Percentiles rank a stretch among this genome's conserved stretches.
Conservation (phyloP, 1,140 invertebrate species). For the Drosophila simulans region DNA sequence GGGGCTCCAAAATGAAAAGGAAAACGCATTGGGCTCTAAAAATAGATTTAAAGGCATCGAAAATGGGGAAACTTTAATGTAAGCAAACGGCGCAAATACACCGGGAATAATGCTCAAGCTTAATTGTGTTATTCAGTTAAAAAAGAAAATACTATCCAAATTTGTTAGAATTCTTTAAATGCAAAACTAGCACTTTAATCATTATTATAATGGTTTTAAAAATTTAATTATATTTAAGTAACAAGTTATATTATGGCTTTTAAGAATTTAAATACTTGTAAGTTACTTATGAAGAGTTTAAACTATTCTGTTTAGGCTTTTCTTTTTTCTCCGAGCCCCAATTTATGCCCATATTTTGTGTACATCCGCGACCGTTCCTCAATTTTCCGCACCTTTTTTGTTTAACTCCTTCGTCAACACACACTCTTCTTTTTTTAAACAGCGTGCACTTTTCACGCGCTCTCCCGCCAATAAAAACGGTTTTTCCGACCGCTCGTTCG, state of each 20-base stretch:
- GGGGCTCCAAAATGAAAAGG: constrained; percentile 32
- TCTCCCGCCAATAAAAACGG: constrained; percentile 16
- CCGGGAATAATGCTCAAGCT: neutral
- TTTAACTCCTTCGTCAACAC: constrained; percentile 10
- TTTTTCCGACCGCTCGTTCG: neutral
- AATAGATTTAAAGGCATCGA: constrained; percentile 51
- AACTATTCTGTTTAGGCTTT: neutral
- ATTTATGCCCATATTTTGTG: constrained; percentile 8
- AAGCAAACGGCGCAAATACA: constrained; percentile 43
- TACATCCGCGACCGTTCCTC: constrained; percentile 1
- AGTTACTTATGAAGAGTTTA: constrained; percentile 2
- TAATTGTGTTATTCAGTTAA: neutral
- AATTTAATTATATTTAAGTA: too few relatives aligned
- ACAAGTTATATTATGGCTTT: neutral
- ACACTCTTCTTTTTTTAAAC: constrained; percentile 10
- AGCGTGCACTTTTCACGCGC: constrained; percentile 24
- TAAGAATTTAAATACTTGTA: neutral
- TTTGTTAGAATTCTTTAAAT: too few relatives aligned
- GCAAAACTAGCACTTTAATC: too few relatives aligned
- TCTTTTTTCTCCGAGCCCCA: neutral
- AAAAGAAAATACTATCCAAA: too few relatives aligned
- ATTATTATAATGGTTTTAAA: too few relatives aligned
- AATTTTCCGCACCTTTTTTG: constrained; percentile 1
- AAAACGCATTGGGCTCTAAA: constrained; percentile 55
- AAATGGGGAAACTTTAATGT: constrained; percentile 31